These are phyloP conservation scores for Spizella passerina DNA, from an alignment of 2,797 vertebrate species.

Conservation along the genomic window DNA sequence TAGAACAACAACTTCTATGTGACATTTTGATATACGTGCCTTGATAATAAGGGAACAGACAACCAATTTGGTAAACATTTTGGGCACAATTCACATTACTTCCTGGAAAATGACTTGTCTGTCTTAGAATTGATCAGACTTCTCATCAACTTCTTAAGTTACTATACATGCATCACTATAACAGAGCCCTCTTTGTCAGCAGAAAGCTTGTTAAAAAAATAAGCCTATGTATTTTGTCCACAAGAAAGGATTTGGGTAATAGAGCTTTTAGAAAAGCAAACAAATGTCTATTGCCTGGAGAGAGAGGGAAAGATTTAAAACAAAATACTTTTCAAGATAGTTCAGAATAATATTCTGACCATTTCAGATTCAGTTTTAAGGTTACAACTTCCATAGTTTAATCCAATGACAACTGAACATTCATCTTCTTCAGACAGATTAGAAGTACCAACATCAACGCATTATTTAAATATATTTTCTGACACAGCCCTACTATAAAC, in stretches of 20 bases:
- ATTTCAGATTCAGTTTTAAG: neutral
- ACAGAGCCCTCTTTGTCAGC: neutral
- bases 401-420: neutral
- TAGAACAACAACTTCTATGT: neutral
- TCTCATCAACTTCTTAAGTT: neutral
- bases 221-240: neutral
- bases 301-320: neutral
- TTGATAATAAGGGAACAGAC: neutral
- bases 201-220: slow-evolving; percentile 2
- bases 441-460: neutral
- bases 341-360: neutral
- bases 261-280: neutral
- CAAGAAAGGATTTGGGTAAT: neutral
- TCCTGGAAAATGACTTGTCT: neutral
- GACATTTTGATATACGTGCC: neutral
- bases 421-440: neutral
- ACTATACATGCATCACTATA: neutral
- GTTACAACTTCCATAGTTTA: neutral
- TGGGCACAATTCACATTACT: neutral
- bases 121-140: neutral
- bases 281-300: neutral
- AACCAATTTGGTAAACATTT: neutral
- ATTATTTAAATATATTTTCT: neutral
- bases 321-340: neutral
- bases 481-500: neutral